Evolutionary conservation across 1,140 invertebrate genomes (phyloP), one percentile per base, ranked within the genome.

Genomic region (Berghia stephanieae): DNA sequence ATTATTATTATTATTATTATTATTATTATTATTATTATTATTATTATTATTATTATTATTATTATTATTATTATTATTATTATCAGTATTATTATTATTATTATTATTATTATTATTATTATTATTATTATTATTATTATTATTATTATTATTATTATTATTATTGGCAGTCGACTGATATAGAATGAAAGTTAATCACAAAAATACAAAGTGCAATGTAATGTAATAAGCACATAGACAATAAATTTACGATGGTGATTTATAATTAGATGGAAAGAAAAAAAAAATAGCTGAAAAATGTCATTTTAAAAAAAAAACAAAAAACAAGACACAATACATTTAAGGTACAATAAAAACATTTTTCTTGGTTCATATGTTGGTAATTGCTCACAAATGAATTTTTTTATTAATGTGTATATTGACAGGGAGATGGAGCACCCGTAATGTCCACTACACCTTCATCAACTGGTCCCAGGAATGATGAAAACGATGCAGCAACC

Each of bases 361-460:
- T 68, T 36, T 10, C 10, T 13, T 68, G 85, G 92, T 94, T n/a
- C 87, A 93, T 43, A 84, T 94, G 5, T 86, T 94, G 60, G 71
- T 49, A 24, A 66, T 70, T 8, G 40, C 46, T 42, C 63, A 63
- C 10, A 63, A 31, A 16, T 10, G 27, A 10, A 57, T 34, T 70
- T 57, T 27, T 46, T 71, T 36, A 38, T 57, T 60, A 42, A 55
- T 18, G 18, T 78, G 49, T 34, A 44, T 40, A 43, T 49, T 77
- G 78, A 34, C 52, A 85, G 83, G 83, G 83, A 27, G 83, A 84
- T 81, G 84, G 84, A 43, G 83, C 84, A 10, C 80, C 84, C 42
- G 71, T 77, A n/a, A 16, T 74, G 49, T 36, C n/a, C 42, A n/a
- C 44, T 36, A 27, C 18, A 10, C 42, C 24, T 43, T 36, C 27